These are phyloP conservation scores for Dendrophyllia cribrosa DNA, from an alignment of 64 coral and sea anemone genomes.

Conservation along the genomic window DNA sequence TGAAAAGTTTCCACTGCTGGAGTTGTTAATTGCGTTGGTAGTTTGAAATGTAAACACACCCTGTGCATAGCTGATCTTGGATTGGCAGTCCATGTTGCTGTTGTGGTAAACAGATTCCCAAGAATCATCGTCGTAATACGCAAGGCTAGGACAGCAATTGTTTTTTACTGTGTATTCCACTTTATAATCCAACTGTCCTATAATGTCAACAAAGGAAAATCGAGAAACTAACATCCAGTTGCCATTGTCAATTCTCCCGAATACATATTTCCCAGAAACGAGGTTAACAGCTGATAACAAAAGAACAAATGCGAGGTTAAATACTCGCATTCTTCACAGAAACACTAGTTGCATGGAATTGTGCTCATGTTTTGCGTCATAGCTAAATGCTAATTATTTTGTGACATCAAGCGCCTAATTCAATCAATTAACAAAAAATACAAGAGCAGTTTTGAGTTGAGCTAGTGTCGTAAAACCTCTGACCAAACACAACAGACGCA, in stretches of 20 bases:
- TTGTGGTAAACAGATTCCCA: conserved; percentile 61
- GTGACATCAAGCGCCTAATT: not conserved
- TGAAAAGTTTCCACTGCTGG: conserved; percentile 2
- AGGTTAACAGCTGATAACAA: not conserved
- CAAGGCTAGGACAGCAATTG: conserved; percentile 73
- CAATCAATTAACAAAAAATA: too few relatives aligned
- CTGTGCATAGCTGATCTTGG: conserved; percentile 51
- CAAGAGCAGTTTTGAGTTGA: too few relatives aligned
- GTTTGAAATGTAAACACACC: conserved; percentile 22
- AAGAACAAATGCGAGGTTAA: not conserved
- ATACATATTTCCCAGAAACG: conserved; percentile 44
- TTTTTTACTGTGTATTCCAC: conserved; percentile 65
- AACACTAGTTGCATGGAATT: not conserved
- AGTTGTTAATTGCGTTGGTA: not conserved
- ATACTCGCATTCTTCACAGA: not conserved
- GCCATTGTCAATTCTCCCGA: conserved; percentile 35
- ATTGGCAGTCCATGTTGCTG: conserved; percentile 58
- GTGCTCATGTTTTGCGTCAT: not conserved
- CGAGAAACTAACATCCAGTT: conserved; percentile 64
- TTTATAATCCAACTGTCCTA: conserved; percentile 58
- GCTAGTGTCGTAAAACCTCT: too few relatives aligned
- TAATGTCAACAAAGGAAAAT: conserved; percentile 62
- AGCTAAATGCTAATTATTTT: not conserved
- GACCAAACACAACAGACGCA: too few relatives aligned
- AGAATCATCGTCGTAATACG: conserved; percentile 72